These are phyloP conservation scores for Epistrophe eligans DNA, from an alignment of 2,888 invertebrate genomes.

Conservation along the genomic window DNA sequence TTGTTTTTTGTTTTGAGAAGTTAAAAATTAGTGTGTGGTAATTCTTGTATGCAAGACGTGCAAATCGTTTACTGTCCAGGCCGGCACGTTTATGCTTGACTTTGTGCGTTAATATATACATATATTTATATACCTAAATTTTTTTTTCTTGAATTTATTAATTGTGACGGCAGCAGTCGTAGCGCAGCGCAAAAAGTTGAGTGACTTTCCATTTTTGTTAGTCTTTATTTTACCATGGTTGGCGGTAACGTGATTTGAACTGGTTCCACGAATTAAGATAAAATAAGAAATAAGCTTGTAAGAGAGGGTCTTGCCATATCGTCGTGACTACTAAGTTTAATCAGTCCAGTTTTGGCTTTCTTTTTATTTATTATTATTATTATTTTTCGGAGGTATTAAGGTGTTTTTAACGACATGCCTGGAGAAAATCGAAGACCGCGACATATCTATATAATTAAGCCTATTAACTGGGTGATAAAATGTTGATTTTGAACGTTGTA, in stretches of 20 bases:
- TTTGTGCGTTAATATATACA: slow-evolving; percentile 71
- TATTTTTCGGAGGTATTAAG: slow-evolving; percentile 38
- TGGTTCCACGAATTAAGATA: slow-evolving; percentile 20
- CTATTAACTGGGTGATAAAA: slow-evolving; percentile 45
- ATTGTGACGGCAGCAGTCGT: slow-evolving; percentile 61
- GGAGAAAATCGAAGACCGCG: slow-evolving; percentile 18
- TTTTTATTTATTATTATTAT: neutral
- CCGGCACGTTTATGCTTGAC: slow-evolving; percentile 58
- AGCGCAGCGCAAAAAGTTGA: slow-evolving; percentile 39
- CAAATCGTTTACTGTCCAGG: slow-evolving; percentile 53
- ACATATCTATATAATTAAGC: slow-evolving; percentile 39
- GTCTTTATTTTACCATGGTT: slow-evolving; percentile 10
- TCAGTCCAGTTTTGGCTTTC: slow-evolving; percentile 11
- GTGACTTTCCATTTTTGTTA: slow-evolving; percentile 64
- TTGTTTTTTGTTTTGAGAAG: neutral
- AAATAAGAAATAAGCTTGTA: slow-evolving; percentile 22
- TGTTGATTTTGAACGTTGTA: slow-evolving; percentile 30
- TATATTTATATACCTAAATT: no score
- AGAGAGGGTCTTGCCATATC: slow-evolving; percentile 10
- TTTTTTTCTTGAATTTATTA: slow-evolving; percentile 63
- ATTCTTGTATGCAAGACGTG: slow-evolving; percentile 31
- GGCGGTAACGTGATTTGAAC: slow-evolving; percentile 26
- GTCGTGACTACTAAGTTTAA: slow-evolving; percentile 44
- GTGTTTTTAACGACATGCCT: slow-evolving; percentile 6
- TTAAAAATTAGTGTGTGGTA: slow-evolving; percentile 25